phyloP scores from a whole-genome alignment of 2,113 vertebrate species.

The Aepyceros melampus region DNA sequence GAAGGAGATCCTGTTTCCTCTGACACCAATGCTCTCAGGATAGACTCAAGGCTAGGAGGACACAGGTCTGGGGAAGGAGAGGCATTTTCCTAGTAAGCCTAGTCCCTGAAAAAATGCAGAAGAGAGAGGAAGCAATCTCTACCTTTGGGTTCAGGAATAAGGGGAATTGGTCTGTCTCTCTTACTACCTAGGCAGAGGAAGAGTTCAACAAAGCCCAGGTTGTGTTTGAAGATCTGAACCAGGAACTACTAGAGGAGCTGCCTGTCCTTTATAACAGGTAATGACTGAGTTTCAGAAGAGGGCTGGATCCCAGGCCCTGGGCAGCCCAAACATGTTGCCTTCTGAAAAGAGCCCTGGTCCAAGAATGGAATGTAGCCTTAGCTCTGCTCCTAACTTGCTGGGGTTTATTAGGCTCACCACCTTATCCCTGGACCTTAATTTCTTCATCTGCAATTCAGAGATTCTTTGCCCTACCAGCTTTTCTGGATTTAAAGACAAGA shows the following conservation, averaged over 20 bases:
- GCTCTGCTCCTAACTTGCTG: neutral
- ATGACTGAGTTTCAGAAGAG: neutral
- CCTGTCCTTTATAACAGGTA: conserved; percentile 90
- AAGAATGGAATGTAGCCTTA: neutral
- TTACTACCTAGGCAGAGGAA: conserved; percentile 86
- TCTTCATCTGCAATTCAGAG: neutral
- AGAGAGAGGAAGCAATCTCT: neutral
- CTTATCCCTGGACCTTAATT: neutral
- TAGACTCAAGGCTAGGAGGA: neutral
- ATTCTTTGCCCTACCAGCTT: conserved; percentile 2
- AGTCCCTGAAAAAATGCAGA: neutral
- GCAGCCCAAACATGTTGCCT: neutral
- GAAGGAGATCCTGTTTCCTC: neutral
- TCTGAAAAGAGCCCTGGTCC: neutral
- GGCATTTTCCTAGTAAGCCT: neutral
- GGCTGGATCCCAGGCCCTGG: neutral
- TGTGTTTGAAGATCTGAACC: conserved; percentile 92
- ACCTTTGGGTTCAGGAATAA: neutral
- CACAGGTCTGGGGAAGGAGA: neutral
- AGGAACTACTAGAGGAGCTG: conserved; percentile 90
- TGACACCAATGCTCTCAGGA: neutral
- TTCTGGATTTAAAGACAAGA: neutral
- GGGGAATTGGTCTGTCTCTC: neutral
- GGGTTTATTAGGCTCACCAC: neutral
- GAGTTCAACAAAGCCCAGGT: conserved; percentile 86